A percentile compares a stretch with the other conserved stretches of the same genome.
phyloP scores from a whole-genome alignment of 1,140 invertebrate species.

The Drosophila ironensis region DNA sequence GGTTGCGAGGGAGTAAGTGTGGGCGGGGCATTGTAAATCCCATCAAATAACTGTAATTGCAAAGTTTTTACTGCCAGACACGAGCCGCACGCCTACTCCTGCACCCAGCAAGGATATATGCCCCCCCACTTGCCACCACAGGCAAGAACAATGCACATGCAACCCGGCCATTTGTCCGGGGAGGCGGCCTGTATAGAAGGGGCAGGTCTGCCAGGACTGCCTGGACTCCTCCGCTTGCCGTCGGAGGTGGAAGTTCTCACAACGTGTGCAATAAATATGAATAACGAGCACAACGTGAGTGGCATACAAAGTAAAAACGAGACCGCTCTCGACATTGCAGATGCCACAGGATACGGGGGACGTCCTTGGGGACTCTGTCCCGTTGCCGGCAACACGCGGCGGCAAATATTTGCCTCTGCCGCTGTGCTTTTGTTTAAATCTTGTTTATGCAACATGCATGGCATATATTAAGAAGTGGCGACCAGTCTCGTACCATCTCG shows the following conservation, averaged over 20 bases:
- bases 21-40: constrained; percentile 58
- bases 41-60: constrained; percentile 79
- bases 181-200: neutral
- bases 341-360: constrained; percentile 3
- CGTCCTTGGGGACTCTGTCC: constrained; percentile 29
- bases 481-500: constrained; percentile 7
- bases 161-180: constrained; percentile 57
- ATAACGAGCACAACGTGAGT: constrained; percentile 79
- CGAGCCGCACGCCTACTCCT: constrained; percentile 42
- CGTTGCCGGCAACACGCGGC: constrained; percentile 63
- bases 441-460: constrained; percentile 76
- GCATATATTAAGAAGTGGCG: constrained; percentile 56
- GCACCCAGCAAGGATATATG: neutral
- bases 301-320: constrained; percentile 71
- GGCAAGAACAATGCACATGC: constrained; percentile 69
- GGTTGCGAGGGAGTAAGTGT: too few species aligned
- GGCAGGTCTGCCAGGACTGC: constrained; percentile 5
- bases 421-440: constrained; percentile 64
- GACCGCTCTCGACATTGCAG: constrained; percentile 30
- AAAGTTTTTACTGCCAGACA: constrained; percentile 76
- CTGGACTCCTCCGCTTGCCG: constrained; percentile 17
- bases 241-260: constrained; percentile 32
- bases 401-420: constrained; percentile 66
- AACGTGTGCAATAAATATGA: constrained; percentile 80
- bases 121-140: neutral